Base-by-base conservation (phyloP, 1,140 invertebrate genomes). In the Spodoptera frugiperda region DNA sequence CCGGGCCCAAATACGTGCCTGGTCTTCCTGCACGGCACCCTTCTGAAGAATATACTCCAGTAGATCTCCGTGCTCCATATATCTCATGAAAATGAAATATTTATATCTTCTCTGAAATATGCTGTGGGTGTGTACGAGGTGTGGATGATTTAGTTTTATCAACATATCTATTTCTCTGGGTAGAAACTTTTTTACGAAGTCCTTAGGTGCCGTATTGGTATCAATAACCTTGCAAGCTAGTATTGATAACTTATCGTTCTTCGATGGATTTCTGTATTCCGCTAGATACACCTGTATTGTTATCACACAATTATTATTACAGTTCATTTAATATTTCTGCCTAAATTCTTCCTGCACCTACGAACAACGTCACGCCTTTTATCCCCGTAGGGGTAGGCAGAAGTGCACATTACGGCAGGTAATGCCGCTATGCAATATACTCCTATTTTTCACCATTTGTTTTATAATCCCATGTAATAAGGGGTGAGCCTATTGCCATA, bases 181-280 rank as follows among this genome's bases (percentile, higher is more conserved):
- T 30, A 98, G 92, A 89, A 98, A 97, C 88, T 97, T 96, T 65
- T 95, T 93, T 1, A 96, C 95, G 80, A 97, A 97, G 86, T 97
- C 96, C 87, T 95, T 95, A 3, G 96, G 96, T 0, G 96, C 96
- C 63, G 95, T 95, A 4, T 92, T 92, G 1, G 95, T 96, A 82
- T 97, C 96, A 44, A 97, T 96, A 0, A 97, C 95, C 94, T 98
- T 98, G 81, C 96, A 96, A 1, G 96, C 96, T 51, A 94, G 76
- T 59, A 89, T 33, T 17, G 88, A 86, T 68, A 88, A 2, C 68
- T 91, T 91, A 55, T 92, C 86, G 33, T 82, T 84, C 86, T 93
- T 93, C 79, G 82, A 90, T 0, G 89, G 85, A 81, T 91, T 93
- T 79, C 82, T 91, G 79, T 93, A 94, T 75, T 93, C 91, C 1